Conservation (phyloP, 1,140 invertebrate genomes). For the Drosophila pseudoobscura region DNA sequence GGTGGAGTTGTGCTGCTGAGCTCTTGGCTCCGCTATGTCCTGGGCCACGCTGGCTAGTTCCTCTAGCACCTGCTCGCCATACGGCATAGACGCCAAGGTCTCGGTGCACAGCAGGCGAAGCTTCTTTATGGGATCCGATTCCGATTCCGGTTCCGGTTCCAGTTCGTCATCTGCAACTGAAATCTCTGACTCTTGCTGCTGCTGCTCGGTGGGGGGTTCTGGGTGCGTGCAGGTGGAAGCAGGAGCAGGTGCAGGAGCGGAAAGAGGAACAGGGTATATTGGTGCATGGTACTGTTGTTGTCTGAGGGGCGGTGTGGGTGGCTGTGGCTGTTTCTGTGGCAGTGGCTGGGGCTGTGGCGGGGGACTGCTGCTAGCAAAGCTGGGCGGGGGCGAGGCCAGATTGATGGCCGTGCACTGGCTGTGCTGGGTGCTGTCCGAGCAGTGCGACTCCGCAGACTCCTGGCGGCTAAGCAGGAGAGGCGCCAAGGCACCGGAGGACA, state of each 20-base stretch:
- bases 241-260: not conserved
- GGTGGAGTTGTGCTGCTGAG: slow-evolving; percentile 1
- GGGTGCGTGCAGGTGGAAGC: slow-evolving; percentile 2
- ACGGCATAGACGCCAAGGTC: slow-evolving; percentile 87
- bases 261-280: not conserved
- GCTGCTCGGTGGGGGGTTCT: not conserved
- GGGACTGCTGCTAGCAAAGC: slow-evolving; percentile 17
- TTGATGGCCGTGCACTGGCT: slow-evolving; percentile 85
- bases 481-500: slow-evolving; percentile 9
- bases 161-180: slow-evolving; percentile 36
- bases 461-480: slow-evolving; percentile 61
- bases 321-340: slow-evolving; percentile 19
- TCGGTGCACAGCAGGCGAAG: slow-evolving; percentile 86
- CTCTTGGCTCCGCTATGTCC: slow-evolving; percentile 80
- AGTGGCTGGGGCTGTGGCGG: slow-evolving; percentile 30
- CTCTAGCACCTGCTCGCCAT: slow-evolving; percentile 87
- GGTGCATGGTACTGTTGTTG: slow-evolving; percentile 9
- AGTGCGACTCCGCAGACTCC: slow-evolving; percentile 82
- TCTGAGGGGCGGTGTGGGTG: slow-evolving; percentile 39
- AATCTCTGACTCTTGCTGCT: slow-evolving; percentile 42
- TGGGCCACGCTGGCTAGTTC: slow-evolving; percentile 87
- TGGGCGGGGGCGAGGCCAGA: slow-evolving; percentile 76
- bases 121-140: slow-evolving; percentile 73
- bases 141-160: slow-evolving; percentile 1
- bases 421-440: slow-evolving; percentile 84